Base-by-base conservation (phyloP, 2,888 invertebrate species). In the Lissocephala sabroskyi region DNA sequence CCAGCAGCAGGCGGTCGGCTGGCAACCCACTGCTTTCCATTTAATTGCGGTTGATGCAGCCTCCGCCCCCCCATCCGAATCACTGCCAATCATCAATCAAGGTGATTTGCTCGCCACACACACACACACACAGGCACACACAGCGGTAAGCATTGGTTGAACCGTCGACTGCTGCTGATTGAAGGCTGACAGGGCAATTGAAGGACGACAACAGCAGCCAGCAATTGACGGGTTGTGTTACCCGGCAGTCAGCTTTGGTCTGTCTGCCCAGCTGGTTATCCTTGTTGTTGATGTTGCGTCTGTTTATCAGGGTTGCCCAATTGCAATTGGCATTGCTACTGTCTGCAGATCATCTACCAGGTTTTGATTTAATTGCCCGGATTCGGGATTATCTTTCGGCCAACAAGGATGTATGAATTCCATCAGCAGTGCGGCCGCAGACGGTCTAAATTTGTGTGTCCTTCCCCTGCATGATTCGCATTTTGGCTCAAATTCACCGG, bases 61-160 rank as follows among this genome's bases (percentile, higher is more conserved):
- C n/a, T n/a, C n/a, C n/a, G n/a, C n/a, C n/a, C n/a, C n/a, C n/a
- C n/a, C n/a, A n/a, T n/a, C n/a, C n/a, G 62, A 66, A 62, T 68
- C 65, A 79, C 74, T 79, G 76, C 71, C 78, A 81, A 79, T 79
- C 81, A 81, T 81, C 80, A 81, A 81, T 81, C 81, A 81, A 78
- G 67, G 79, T 81, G 81, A 81, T 81, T 81, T 80, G 77, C 78
- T 74, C 70, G n/a, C 71, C 80, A 65, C 67, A 65, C 73, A 61
- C 68, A n/a, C n/a, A n/a, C n/a, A n/a, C n/a, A n/a, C n/a, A n/a
- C 56, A 56, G 70, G 59, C 68, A 62, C 68, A 65, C 62, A 65
- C 56, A 62, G 65, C 67, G 73, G 68, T 68, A 60, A 60, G 73
- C 60, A 62, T 62, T 73, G 68, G 60, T 58, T 73, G 57, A 44